A percentile compares a stretch with the other conserved stretches of the same genome.
Conservation (phyloP, 2,888 invertebrate species). For the Lampropteryx suffumata region DNA sequence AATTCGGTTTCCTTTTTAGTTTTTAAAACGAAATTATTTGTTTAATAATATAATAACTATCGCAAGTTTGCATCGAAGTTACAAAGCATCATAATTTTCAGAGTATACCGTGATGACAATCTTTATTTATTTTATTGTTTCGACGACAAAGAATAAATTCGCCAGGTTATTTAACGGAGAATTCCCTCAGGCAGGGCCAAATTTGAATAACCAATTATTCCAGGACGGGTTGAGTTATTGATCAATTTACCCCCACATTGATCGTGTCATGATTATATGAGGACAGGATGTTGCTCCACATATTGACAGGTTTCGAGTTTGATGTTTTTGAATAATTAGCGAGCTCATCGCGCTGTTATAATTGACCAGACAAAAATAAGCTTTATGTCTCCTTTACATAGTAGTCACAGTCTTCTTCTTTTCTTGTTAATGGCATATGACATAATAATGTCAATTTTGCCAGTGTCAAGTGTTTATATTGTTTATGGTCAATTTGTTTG, state of each 20-base stretch:
- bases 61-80: no score
- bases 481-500: no score
- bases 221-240: conserved; percentile 52
- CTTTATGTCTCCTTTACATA: no score
- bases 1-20: no score
- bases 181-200: conserved; percentile 43
- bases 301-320: conserved; percentile 2
- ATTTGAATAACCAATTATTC: conserved; percentile 67
- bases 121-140: conserved; percentile 12
- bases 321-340: neutral
- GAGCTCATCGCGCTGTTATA: no score
- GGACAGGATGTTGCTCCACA: conserved; percentile 11
- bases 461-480: no score
- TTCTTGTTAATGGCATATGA: no score
- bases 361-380: no score
- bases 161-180: conserved; percentile 10
- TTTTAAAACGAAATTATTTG: no score
- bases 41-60: no score
- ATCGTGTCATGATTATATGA: conserved; percentile 59
- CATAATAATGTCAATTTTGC: no score
- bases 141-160: conserved; percentile 7
- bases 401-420: no score
- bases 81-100: neutral
- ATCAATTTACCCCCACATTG: conserved; percentile 62
- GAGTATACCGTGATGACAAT: conserved; percentile 6